Base-by-base conservation (phyloP, 37 sponge, comb jelly and placozoan genomes). In the Aplysina aerophoba region DNA sequence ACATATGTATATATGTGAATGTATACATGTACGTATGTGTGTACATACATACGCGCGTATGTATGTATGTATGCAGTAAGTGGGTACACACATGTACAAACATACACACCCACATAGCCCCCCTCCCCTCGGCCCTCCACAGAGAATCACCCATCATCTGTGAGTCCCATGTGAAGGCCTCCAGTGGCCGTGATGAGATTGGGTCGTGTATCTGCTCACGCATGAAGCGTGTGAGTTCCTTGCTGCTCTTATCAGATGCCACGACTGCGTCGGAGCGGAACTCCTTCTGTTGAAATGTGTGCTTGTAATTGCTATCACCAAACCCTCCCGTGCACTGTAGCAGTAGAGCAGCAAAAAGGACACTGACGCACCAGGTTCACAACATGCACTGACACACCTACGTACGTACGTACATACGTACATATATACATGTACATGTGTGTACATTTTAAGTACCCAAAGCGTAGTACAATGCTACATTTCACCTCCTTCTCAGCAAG, bases 181-280 rank as follows among this genome's bases (percentile, higher is more conserved):
- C 92, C 28, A 72, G 73, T 15, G 93, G 95, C 58, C 98, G 81
- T 36, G 81, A 90, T 24, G 96, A 95, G 56, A 98, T 83, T 13
- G 96, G 94, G 53, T 95, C 93, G 41, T 87, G 60, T 24, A 87
- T 91, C 55, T 85, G 71, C 22, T 88, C 87, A 57, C 93, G 89
- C 28, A 88, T 90, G 71, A 95, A 98, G 0, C 98, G 94, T 39
- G 91, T 93, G 41, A 80, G 78, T 59, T 93, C 96, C 82, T 93
- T 93, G 34, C 35, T 79, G 30, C 93, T 94, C 63, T 58, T 63
- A 27, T 61, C 61, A 11, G 82, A 53, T 27, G 82, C 64, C 62
- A 31, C 40, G 15, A 31, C 1, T 4, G 30, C 20, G 30, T 61
- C 62, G 60, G 63, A 59, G 5, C 63, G 34, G 21, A 81, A 59